Evolutionary conservation across 1,140 invertebrate genomes (phyloP), one percentile per base, ranked within the genome.

Genomic region (Dendroctonus valens): DNA sequence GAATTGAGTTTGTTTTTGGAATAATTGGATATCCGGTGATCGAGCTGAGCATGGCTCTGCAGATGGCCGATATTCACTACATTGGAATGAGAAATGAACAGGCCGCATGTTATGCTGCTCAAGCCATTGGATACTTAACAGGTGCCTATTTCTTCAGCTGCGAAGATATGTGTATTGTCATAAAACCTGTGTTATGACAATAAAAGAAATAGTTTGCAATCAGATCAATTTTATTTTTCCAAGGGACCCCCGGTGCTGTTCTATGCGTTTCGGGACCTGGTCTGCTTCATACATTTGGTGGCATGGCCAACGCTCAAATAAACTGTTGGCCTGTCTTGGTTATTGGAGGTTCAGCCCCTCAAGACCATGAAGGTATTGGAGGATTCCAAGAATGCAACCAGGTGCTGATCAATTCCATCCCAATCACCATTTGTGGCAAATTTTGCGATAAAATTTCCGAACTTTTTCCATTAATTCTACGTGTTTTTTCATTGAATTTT

Each of bases 31-130:
- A 96, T 76, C 96, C 96, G 7, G 91, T 98, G 3, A 91, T 98
- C 63, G 96, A 98, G 77, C 83, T 97, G 39, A 89, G 93, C 14
- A 81, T 96, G 77, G 91, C 91, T 8, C 85, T 94, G 46, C 96
- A 98, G 83, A 84, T 85, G 48, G 89, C 81, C 42, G 96, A 95
- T 7, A 83, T 99, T 3, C 93, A 97, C 77, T 98, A 92, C 78
- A 84, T 98, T 70, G 95, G 93, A 15, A 97, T 98, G 89, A 82
- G 96, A 67, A 99, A 98, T 84, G 96, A 99, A 79, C 96, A 99
- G 81, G 91, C 96, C 0, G 96, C 96, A 5, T 93, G 91, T 69
- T 98, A 98, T 82, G 95, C 95, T 42, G 91, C 91, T 15, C 94
- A 96, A 81, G 94, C 93, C n/a, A 91, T 97, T 75, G 95, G 96